phyloP scores from a whole-genome alignment of 2,113 vertebrate genomes.

The Corythoichthys intestinalis region DNA sequence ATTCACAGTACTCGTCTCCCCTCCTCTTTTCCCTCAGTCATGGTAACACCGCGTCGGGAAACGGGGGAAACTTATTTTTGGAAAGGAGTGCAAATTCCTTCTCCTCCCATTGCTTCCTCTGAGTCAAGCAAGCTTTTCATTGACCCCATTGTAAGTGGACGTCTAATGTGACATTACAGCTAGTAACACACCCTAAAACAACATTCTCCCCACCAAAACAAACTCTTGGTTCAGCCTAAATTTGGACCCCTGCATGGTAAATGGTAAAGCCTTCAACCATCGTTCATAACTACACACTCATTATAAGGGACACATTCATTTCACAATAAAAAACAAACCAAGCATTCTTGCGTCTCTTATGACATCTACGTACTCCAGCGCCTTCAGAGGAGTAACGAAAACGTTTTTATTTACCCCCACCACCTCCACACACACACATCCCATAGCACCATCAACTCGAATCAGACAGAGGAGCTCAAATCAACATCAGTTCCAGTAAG shows the following conservation, averaged over 20 bases:
- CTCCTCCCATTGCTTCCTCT: constrained; percentile 72
- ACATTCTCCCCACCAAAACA: constrained; percentile 46
- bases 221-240: constrained; percentile 28
- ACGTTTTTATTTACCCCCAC: constrained; percentile 60
- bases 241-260: constrained; percentile 16
- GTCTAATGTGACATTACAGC: constrained; percentile 69
- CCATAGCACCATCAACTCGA: constrained; percentile 49
- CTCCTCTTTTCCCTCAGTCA: constrained; percentile 63
- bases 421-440: constrained; percentile 28
- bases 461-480: constrained; percentile 48
- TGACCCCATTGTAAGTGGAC: constrained; percentile 71
- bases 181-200: constrained; percentile 67
- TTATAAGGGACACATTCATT: constrained; percentile 53
- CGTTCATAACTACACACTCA: constrained; percentile 48
- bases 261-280: constrained; percentile 44
- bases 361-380: constrained; percentile 40
- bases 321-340: constrained; percentile 67
- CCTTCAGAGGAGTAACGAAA: constrained; percentile 49
- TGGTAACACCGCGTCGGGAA: constrained; percentile 70
- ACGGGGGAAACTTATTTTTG: constrained; percentile 71
- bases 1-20: constrained; percentile 54
- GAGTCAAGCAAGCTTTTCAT: constrained; percentile 72
- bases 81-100: constrained; percentile 70
- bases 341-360: constrained; percentile 56
- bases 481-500: constrained; percentile 70